Evolutionary conservation across 2,113 vertebrate genomes (phyloP), one percentile per base, ranked within the genome.

Genomic region (Spermophilus dauricus): DNA sequence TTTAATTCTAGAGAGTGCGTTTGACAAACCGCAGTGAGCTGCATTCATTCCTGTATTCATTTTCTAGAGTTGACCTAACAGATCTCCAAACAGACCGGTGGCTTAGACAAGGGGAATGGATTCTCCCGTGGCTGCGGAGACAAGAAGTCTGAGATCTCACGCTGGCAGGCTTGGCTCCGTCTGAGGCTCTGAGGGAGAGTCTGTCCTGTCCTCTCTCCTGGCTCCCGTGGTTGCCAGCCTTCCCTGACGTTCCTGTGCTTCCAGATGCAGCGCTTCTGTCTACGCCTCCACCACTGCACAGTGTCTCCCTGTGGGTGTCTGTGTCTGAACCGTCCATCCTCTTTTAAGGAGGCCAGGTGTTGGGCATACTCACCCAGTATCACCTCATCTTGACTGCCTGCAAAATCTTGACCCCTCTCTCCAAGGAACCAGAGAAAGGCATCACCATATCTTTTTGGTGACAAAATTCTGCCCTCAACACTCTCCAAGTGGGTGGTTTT

Each of bases 211-310:
- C 56, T 32, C 45, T 63, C 37, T 16, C 26, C 20, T 42, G 1
- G 45, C 61, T 58, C 30, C 70, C 9, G 2, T 10, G 76, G 42
- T 11, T 28, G 82, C 76, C 11, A 8, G 65, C 14, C 1, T 14
- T 6, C 28, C 69, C 42, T n/a, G 32, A 73, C 2, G 13, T 11
- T 30, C 20, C 61, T 32, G 5, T 39, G 37, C 30, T 39, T 8
- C 12, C 4, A 72, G 45, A 45, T 2, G 3, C 63, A 5, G n/a
- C 20, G 0, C 61, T 56, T 69, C 37, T 1, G 0, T 73, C 37
- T 39, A 72, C 16, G 42, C n/a, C 70, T 42, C 26, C 4, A 18
- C n/a, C 2, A 0, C 73, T 39, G 17, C 1, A 0, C 8, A 11
- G 37, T 7, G 32, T 75, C 58, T 86, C 30, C 45, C 42, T 42